Evolutionary conservation across 1,140 invertebrate genomes (phyloP).

Genomic region (Pseudomyrmex concolor): DNA sequence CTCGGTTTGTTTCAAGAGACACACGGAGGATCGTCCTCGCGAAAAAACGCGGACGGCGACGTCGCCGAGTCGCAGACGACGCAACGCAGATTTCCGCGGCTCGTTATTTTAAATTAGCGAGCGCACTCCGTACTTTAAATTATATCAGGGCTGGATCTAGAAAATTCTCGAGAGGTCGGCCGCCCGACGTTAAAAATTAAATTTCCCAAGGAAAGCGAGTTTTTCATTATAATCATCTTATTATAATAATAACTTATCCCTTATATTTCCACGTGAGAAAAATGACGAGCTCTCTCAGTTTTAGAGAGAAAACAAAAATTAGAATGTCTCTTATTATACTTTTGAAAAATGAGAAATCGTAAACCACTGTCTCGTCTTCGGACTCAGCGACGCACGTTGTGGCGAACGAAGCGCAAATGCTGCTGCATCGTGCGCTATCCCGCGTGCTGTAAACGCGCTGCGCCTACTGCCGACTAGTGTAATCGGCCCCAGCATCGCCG

Average conservation of each 20-base stretch:
- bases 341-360: slow-evolving; percentile 1
- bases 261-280: slow-evolving; percentile 1
- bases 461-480: slow-evolving; percentile 13
- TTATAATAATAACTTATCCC: slow-evolving; percentile 10
- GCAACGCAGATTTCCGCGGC: slow-evolving; percentile 52
- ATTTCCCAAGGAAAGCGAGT: slow-evolving; percentile 34
- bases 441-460: neutral
- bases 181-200: slow-evolving; percentile 52
- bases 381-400: neutral
- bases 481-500: slow-evolving; percentile 45
- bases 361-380: neutral
- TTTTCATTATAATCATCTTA: slow-evolving; percentile 47
- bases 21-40: slow-evolving; percentile 1
- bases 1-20: slow-evolving; percentile 11
- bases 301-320: neutral
- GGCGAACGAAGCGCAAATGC: neutral
- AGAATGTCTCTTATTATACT: neutral
- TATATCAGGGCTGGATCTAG: slow-evolving; percentile 52
- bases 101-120: slow-evolving; percentile 61
- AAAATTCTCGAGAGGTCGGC: slow-evolving; percentile 41
- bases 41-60: slow-evolving; percentile 9
- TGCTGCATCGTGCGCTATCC: slow-evolving; percentile 13
- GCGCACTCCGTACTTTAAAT: slow-evolving; percentile 47
- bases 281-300: slow-evolving; percentile 5
- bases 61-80: slow-evolving; percentile 31